Base-by-base conservation (phyloP, 1,140 invertebrate genomes). In the Muscidifurax raptorellus region DNA sequence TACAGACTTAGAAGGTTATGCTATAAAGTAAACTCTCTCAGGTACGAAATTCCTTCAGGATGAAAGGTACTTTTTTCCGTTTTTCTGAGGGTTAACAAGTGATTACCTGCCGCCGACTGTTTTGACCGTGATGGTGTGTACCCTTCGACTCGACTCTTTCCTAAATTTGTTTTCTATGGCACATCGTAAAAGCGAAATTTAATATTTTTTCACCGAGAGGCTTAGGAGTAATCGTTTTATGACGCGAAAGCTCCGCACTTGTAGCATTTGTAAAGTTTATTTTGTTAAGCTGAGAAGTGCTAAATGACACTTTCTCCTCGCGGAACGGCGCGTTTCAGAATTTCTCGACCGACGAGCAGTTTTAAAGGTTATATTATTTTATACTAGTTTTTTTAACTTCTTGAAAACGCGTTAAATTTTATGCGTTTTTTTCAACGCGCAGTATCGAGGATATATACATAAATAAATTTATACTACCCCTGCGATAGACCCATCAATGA, bases 121-220 rank as follows among this genome's bases (percentile, higher is more conserved):
- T 75, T 84, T 79, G 77, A 76, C 77, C 77, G 28, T 75, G 30
- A n/a, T n/a, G n/a, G n/a, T n/a, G 69, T 76, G 27, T 13, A 80
- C 77, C 44, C 52, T 80, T 76, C 27, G 71, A 75, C 15, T 80
- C 28, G 40, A 72, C 30, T 75, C 52, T 80, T 80, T 84, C 44
- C 44, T 30, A 79, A 67, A 32, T 77, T 75, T 76, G 78, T 80
- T 80, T 64, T 76, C 69, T 76, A 84, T 75, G 22, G 78, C 69
- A 84, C 78, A 78, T 80, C 71, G 28, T 84, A 84, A 84, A 84
- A 74, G 72, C 59, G 69, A 79, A 84, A 84, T 22, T 80, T 74
- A 79, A 79, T 74, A 74, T 40, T 40, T 40, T 74, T 80, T n/a
- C 25, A 44, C 69, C 25, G 36, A 78, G 36, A 47, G 71, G 22